Conservation (phyloP, 2,113 vertebrate genomes). For the Peromyscus leucopus region DNA sequence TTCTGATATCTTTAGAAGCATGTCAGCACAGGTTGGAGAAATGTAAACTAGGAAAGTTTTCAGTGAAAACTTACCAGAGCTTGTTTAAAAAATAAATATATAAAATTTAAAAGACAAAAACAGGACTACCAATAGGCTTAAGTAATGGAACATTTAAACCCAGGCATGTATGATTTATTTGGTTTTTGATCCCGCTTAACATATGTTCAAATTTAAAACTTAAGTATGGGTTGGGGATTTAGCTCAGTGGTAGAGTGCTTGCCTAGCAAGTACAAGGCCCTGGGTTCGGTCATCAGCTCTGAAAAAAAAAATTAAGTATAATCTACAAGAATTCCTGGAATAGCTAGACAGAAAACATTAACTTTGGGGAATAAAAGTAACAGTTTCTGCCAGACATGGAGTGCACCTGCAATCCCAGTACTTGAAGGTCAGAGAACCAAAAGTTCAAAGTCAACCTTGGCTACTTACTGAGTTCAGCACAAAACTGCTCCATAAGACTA, state of each 20-base stretch:
- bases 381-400: background rate
- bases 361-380: conserved; percentile 29
- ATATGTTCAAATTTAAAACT: conserved; percentile 9
- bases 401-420: background rate
- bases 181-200: background rate
- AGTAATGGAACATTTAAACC: background rate
- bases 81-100: background rate
- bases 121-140: background rate
- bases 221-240: background rate
- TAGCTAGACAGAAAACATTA: background rate
- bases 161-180: background rate
- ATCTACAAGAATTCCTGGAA: background rate
- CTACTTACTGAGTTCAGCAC: background rate
- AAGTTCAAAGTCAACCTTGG: background rate
- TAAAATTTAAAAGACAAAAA: background rate
- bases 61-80: background rate
- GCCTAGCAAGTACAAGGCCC: too few species aligned
- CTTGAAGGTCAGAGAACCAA: background rate
- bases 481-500: background rate
- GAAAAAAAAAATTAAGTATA: background rate
- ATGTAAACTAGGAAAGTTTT: background rate
- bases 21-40: background rate
- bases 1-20: background rate
- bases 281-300: too few species aligned
- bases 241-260: too few species aligned